Conservation (phyloP, 2,113 vertebrate genomes). For the Scopus umbretta region DNA sequence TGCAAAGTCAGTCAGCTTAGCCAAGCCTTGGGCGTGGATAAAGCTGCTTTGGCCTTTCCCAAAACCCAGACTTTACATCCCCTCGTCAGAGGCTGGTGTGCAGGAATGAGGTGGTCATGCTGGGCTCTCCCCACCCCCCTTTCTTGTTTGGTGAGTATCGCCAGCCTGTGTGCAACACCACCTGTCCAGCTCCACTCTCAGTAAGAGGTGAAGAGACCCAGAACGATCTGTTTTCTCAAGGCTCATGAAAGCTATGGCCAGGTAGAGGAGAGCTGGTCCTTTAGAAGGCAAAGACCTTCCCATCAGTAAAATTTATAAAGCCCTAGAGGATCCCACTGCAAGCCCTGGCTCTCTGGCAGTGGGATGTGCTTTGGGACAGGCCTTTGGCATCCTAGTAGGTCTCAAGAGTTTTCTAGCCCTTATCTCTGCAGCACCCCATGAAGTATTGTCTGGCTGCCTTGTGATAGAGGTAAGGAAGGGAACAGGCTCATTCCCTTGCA, state of each 20-base stretch:
- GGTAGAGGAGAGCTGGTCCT: neutral
- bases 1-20: neutral
- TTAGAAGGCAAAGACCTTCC: neutral
- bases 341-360: neutral
- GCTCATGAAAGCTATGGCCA: neutral
- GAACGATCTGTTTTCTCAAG: neutral
- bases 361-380: neutral
- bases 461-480: neutral
- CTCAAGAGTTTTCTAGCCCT: neutral
- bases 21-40: neutral
- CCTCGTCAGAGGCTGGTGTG: neutral
- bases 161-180: neutral
- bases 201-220: neutral
- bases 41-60: neutral
- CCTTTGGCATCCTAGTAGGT: neutral
- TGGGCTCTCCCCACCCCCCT: neutral
- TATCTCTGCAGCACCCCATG: neutral
- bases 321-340: neutral
- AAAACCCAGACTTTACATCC: neutral
- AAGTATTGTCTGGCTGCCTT: neutral
- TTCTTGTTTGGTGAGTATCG: rapidly evolving
- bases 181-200: neutral
- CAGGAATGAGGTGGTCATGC: neutral
- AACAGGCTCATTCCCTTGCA: neutral
- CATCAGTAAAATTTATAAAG: neutral